Evolutionary conservation across 2,797 vertebrate species (phyloP).

Genomic region (Crax fasciolata): DNA sequence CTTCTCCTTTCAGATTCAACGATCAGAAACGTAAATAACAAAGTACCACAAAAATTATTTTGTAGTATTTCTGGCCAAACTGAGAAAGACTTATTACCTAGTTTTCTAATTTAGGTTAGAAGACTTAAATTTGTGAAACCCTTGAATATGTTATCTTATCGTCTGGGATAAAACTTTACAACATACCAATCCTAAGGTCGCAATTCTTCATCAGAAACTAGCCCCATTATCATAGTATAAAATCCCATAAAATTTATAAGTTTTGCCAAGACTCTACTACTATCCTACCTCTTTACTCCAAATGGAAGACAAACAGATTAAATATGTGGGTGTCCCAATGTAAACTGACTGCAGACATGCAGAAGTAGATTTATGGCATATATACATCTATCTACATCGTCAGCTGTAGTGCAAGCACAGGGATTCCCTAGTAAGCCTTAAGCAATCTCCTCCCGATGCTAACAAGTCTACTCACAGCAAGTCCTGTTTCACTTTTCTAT

Average conservation of each 20-base stretch:
- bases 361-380: background rate
- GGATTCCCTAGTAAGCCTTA: background rate
- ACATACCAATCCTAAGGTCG: background rate
- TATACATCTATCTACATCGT: background rate
- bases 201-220: background rate
- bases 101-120: background rate
- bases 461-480: background rate
- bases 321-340: rapidly evolving
- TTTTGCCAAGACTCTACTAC: background rate
- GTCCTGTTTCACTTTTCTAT: background rate
- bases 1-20: background rate
- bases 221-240: background rate
- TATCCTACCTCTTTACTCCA: background rate
- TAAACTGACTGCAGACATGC: background rate
- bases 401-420: background rate
- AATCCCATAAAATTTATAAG: background rate
- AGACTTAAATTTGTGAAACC: background rate
- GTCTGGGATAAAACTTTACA: background rate
- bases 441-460: background rate
- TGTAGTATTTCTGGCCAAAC: background rate
- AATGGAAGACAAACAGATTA: background rate
- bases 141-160: background rate
- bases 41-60: background rate
- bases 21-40: background rate
- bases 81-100: background rate